Evolutionary conservation across 2,888 invertebrate genomes (phyloP), one percentile per base, ranked within the genome.

Genomic region (Exocentrus adspersus): DNA sequence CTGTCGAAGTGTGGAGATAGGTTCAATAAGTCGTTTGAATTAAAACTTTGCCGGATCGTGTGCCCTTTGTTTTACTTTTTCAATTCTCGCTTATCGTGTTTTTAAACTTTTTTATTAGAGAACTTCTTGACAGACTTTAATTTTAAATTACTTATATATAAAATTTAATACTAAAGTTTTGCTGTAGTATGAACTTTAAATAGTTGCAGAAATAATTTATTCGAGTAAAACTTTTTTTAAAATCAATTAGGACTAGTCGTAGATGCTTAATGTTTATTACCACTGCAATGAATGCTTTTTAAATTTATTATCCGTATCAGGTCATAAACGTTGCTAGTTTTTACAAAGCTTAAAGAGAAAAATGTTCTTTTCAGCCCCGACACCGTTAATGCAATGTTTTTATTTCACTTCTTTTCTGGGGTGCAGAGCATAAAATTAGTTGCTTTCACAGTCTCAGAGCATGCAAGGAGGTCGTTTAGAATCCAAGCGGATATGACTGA

Each of bases 391-490:
- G 62, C 63, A 67, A 65, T 68, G 68, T 68, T 70, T 69, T 71
- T 71, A 71, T 72, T 73, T 72, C 69, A 69, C 67, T 70, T 72
- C 68, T 73, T 72, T 73, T 71, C 63, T 65, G 60, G 69, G 70
- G 72, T 72, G 74, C 62, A 70, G 67, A 71, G 73, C 74, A 75
- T 77, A 75, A 76, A 78, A 77, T 76, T 75, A 76, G 74, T 71
- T 70, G 73, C 74, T 75, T 75, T 74, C 75, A 73, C 72, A 71
- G 72, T 68, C 64, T 69, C 51, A 65, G 69, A 72, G 74, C 75
- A 76, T 75, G 76, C 77, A 72, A 77, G 73, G 67, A 71, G 74
- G 73, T 77, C 77, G 74, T 78, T 77, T 77, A 69, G 72, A 74
- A 75, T 71, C 71, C 66, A 67, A 64, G 65, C 70, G 75, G 75